Percentiles rank a stretch among this genome's conserved stretches.
These are phyloP conservation scores for Triplophysa dalaica DNA, from an alignment of 2,113 vertebrate genomes.

Conservation along the genomic window DNA sequence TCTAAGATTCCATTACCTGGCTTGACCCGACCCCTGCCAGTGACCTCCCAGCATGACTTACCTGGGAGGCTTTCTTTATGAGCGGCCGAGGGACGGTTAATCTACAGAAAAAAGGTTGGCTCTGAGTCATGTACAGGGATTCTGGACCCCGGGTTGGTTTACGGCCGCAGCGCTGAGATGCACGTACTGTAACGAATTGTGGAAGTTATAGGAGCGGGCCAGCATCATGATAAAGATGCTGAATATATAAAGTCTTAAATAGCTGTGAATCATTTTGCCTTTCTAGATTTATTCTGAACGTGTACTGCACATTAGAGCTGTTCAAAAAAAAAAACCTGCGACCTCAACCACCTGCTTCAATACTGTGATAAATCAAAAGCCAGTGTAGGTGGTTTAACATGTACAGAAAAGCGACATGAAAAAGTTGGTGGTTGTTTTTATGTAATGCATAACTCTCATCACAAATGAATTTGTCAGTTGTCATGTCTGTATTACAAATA, in stretches of 20 bases:
- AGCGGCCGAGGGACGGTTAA: constrained; percentile 3
- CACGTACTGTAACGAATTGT: background rate
- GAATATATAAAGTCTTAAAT: background rate
- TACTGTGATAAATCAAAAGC: too few relatives aligned
- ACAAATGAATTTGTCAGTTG: background rate
- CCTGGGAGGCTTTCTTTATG: constrained; percentile 58
- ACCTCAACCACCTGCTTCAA: too few relatives aligned
- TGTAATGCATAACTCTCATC: too few relatives aligned
- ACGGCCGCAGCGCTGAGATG: background rate
- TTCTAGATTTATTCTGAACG: background rate
- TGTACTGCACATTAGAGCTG: background rate
- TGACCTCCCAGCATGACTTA: constrained; percentile 55
- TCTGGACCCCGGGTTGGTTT: background rate
- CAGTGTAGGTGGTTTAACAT: too few relatives aligned
- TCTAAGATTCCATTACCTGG: constrained; percentile 63
- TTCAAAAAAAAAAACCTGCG: background rate
- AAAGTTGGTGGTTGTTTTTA: too few relatives aligned
- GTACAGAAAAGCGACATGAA: too few relatives aligned
- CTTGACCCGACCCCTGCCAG: constrained; percentile 17
- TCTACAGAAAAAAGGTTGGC: background rate
- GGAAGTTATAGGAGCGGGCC: background rate
- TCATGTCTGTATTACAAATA: background rate
- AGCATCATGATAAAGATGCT: constrained; percentile 25
- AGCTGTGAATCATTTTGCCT: background rate
- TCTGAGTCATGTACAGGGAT: constrained; percentile 6